Evolutionary conservation across 2,888 invertebrate genomes (phyloP).

Genomic region (Caenorhabditis parvicauda): DNA sequence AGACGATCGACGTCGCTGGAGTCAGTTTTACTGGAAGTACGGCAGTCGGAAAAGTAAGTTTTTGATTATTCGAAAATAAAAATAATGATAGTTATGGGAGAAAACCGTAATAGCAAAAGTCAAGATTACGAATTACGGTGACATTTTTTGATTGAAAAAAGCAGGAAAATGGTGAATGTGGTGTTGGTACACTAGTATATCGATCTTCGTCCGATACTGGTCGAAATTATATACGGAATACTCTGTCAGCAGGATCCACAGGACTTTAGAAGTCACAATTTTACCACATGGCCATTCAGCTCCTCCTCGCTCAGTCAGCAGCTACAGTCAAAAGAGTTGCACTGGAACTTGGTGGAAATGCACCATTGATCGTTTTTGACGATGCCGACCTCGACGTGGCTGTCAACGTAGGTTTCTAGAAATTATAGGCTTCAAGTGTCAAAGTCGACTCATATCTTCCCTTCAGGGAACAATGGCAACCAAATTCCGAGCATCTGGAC

Average conservation of each 20-base stretch:
- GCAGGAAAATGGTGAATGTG: no score
- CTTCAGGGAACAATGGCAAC: constrained; percentile 77
- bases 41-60: constrained; percentile 76
- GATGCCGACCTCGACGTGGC: constrained; percentile 84
- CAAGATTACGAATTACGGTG: no score
- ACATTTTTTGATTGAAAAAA: no score
- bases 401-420: constrained; percentile 66
- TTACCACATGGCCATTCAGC: no score
- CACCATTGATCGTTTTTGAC: constrained; percentile 93
- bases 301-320: constrained; percentile 78
- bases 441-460: not conserved
- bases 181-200: no score
- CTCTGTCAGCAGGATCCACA: no score
- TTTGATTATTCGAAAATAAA: not conserved
- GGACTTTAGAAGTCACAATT: no score
- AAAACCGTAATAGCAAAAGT: not conserved
- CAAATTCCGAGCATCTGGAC: constrained; percentile 93
- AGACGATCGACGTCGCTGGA: constrained; percentile 78
- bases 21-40: constrained; percentile 94
- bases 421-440: not conserved
- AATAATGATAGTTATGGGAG: not conserved
- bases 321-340: constrained; percentile 82
- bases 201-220: no score
- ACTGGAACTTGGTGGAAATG: constrained; percentile 96
- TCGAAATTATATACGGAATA: no score